Evolutionary conservation across 2,113 vertebrate genomes (phyloP).

Genomic region (Upupa epops): DNA sequence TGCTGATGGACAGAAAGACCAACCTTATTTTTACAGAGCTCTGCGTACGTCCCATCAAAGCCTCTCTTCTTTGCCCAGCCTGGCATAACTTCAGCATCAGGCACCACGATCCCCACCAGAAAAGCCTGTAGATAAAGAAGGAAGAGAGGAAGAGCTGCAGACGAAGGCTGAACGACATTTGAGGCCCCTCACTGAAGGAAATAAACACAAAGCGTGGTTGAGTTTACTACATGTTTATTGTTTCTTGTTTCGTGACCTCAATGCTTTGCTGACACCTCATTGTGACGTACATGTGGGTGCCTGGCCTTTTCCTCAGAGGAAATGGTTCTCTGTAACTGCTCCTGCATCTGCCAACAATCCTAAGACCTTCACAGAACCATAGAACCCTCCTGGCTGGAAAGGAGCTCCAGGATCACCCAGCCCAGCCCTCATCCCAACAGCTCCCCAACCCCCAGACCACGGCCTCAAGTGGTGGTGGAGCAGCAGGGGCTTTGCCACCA

Average conservation of each 20-base stretch:
- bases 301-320: neutral
- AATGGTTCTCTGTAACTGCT: neutral
- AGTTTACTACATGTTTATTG: neutral
- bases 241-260: neutral
- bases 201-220: no score
- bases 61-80: conserved; percentile 93
- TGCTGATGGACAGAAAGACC: neutral
- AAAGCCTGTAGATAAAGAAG: conserved; percentile 80
- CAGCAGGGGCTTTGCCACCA: neutral
- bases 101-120: conserved; percentile 94
- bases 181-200: neutral
- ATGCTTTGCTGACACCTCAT: neutral
- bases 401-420: no score
- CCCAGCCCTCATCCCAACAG: no score
- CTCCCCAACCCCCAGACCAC: no score
- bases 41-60: conserved; percentile 83
- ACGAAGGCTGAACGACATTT: neutral
- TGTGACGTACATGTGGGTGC: neutral
- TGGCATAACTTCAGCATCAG: conserved; percentile 91
- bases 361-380: neutral
- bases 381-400: no score
- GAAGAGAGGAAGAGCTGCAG: neutral
- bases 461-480: rapidly evolving
- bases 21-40: conserved; percentile 90
- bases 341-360: neutral